These are phyloP conservation scores for Eolophus roseicapilla DNA, from an alignment of 2,113 vertebrate species.

Conservation along the genomic window DNA sequence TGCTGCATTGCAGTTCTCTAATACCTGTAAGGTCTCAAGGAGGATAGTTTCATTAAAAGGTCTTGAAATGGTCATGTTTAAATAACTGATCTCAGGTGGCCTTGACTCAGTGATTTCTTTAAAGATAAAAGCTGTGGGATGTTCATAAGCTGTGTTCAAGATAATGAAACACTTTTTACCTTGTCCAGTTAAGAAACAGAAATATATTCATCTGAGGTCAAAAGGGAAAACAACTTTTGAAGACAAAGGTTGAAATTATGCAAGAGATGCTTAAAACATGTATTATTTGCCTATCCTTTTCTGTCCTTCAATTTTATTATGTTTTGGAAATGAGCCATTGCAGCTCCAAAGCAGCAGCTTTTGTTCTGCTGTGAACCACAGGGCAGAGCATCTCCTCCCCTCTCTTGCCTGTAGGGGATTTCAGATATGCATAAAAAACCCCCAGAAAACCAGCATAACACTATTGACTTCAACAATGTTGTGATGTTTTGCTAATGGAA, in stretches of 20 bases:
- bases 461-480: background rate
- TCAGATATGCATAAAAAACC: background rate
- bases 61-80: background rate
- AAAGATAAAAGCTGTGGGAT: background rate
- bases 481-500: background rate
- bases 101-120: background rate
- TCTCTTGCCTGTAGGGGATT: background rate
- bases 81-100: background rate
- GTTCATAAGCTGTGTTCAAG: background rate
- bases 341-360: background rate
- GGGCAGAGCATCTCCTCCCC: background rate
- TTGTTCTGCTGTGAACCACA: background rate
- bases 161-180: background rate
- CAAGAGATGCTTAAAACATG: background rate
- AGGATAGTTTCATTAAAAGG: background rate
- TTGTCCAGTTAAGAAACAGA: background rate
- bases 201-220: background rate
- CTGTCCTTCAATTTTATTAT: background rate
- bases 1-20: background rate
- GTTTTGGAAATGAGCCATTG: background rate
- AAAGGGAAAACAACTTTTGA: background rate
- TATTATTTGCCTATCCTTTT: background rate
- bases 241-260: background rate
- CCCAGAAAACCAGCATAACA: background rate
- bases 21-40: fast-evolving